Evolutionary conservation across 2,113 vertebrate species (phyloP).

Genomic region (Otus sunia): DNA sequence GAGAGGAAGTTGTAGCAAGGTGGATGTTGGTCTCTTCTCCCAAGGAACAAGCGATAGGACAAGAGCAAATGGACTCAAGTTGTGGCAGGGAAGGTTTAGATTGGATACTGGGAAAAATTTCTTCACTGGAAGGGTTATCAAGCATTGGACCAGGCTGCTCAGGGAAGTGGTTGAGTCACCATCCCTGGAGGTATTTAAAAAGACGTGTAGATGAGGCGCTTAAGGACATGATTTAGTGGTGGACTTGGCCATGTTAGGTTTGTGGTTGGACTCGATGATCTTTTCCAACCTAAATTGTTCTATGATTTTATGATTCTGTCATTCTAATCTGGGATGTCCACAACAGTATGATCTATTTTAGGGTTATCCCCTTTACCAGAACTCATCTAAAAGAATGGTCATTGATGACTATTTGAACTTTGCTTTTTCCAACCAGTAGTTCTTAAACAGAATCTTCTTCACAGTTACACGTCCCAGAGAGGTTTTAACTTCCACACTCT

Average conservation of each 20-base stretch:
- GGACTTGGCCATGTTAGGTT: neutral
- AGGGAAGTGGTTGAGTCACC: neutral
- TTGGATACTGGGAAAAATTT: neutral
- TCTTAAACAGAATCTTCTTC: neutral
- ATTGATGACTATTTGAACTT: neutral
- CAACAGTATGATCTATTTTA: neutral
- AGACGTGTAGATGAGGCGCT: rapidly evolving
- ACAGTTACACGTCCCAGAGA: neutral
- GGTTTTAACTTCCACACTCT: neutral
- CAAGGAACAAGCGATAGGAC: neutral
- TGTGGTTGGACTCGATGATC: neutral
- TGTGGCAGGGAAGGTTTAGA: neutral
- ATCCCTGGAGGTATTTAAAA: neutral
- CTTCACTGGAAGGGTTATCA: neutral
- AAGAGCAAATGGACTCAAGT: neutral
- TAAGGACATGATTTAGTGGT: neutral
- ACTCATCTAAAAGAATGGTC: neutral
- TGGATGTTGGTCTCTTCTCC: neutral
- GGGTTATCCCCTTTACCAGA: neutral
- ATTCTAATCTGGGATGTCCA: neutral
- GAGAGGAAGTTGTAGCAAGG: neutral
- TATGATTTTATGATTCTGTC: neutral
- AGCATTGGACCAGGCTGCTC: neutral
- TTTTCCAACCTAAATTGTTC: neutral
- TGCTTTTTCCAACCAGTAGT: neutral